A percentile compares a stretch with the other conserved stretches of the same genome.
phyloP scores from a whole-genome alignment of 64 coral and sea anemone species.

The Actinia tenebrosa region DNA sequence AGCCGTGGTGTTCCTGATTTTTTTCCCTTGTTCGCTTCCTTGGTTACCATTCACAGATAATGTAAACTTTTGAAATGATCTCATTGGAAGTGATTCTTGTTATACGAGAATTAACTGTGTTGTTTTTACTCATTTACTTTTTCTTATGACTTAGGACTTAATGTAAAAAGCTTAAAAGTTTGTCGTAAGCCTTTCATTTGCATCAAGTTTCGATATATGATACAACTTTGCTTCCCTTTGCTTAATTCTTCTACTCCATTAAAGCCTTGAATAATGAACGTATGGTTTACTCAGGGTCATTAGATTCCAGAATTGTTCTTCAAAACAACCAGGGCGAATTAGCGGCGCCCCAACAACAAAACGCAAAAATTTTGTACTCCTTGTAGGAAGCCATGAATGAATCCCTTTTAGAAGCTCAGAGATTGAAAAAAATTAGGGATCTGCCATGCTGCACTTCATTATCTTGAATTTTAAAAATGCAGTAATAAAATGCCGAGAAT shows the following conservation, averaged over 20 bases:
- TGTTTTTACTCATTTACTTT: background rate
- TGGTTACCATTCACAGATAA: background rate
- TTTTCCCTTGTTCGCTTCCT: background rate
- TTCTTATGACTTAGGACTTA: no score
- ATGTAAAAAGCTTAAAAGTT: background rate
- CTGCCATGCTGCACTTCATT: background rate
- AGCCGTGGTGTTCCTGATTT: background rate
- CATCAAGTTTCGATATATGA: background rate
- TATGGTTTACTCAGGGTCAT: background rate
- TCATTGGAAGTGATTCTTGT: background rate
- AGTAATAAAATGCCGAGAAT: no score
- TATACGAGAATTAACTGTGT: background rate
- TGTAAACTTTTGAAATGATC: background rate
- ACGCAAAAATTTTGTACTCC: background rate
- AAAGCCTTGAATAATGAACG: background rate
- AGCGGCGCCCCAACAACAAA: background rate
- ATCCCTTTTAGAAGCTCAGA: background rate
- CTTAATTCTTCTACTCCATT: background rate
- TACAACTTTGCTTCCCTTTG: no score
- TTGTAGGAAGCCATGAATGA: background rate
- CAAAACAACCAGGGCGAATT: background rate
- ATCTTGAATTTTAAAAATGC: background rate
- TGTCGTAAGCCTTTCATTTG: background rate
- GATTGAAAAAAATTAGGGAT: background rate
- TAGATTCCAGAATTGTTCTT: background rate